A percentile compares a stretch with the other conserved stretches of the same genome.
Conservation (phyloP, 2,888 invertebrate species). For the Anthophora plumipes region DNA sequence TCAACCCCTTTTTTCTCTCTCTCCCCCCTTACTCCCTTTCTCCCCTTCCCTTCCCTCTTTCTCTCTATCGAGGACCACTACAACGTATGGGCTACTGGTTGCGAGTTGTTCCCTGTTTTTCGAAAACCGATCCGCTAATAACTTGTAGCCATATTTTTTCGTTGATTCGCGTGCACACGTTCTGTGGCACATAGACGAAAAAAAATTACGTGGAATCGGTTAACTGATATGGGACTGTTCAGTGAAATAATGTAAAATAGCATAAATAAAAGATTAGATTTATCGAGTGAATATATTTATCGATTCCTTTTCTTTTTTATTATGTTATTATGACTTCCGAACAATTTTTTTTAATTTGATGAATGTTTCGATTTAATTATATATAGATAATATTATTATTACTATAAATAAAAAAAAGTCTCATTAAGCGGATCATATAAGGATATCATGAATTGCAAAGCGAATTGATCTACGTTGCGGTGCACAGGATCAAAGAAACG, state of each 20-base stretch:
- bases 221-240: neutral
- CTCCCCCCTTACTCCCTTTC: conserved; percentile 71
- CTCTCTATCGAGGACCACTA: conserved; percentile 21
- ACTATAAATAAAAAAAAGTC: no score
- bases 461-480: no score
- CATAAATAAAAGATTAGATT: neutral
- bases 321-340: neutral
- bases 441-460: no score
- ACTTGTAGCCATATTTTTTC: conserved; percentile 50
- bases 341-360: neutral
- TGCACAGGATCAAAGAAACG: no score
- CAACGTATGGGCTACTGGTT: conserved; percentile 62
- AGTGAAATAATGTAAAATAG: conserved; percentile 5
- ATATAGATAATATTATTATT: no score
- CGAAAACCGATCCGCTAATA: conserved; percentile 63
- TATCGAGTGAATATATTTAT: neutral
- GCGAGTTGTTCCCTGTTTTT: conserved; percentile 60
- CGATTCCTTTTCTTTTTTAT: neutral
- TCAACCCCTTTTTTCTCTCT: conserved; percentile 71
- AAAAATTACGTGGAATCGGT: neutral
- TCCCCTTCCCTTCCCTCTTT: conserved; percentile 51
- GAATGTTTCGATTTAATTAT: neutral
- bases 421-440: no score
- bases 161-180: neutral
- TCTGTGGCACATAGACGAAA: neutral